Evolutionary conservation across 2,113 vertebrate species (phyloP).

Genomic region (Macrotus californicus): DNA sequence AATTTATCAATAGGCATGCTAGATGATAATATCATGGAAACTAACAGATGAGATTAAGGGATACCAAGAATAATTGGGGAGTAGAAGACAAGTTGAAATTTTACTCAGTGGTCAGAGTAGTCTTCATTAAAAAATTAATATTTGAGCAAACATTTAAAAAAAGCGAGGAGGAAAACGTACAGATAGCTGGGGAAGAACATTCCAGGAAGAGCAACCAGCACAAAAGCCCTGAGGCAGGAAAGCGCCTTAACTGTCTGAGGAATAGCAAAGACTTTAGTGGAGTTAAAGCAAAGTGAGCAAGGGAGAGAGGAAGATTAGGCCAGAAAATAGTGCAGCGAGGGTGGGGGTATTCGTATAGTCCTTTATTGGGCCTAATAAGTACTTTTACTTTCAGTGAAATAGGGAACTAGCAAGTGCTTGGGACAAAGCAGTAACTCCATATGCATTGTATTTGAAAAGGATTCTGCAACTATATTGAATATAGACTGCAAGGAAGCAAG

Average conservation of each 20-base stretch:
- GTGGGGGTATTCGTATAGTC: background rate
- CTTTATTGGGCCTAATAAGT: background rate
- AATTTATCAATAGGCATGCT: background rate
- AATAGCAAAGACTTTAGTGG: background rate
- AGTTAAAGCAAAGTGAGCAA: background rate
- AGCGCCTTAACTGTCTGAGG: background rate
- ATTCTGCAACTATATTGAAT: background rate
- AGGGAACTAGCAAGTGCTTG: background rate
- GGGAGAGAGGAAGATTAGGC: background rate
- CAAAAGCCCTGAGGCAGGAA: background rate
- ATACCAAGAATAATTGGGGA: background rate
- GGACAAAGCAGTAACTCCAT: background rate
- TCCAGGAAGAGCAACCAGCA: background rate
- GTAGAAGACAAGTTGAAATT: background rate
- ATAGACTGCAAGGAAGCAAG: background rate
- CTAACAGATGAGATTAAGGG: background rate
- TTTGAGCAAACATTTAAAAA: background rate
- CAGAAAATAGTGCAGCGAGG: background rate
- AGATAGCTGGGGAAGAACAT: background rate
- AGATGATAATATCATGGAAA: background rate
- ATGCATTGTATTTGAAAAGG: background rate
- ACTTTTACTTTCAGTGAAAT: background rate
- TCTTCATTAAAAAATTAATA: background rate
- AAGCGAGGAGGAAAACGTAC: background rate
- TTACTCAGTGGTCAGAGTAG: background rate